Evolutionary conservation across 2,888 invertebrate species (phyloP), one percentile per base, ranked within the genome.

Genomic region (Melolontha melolontha): DNA sequence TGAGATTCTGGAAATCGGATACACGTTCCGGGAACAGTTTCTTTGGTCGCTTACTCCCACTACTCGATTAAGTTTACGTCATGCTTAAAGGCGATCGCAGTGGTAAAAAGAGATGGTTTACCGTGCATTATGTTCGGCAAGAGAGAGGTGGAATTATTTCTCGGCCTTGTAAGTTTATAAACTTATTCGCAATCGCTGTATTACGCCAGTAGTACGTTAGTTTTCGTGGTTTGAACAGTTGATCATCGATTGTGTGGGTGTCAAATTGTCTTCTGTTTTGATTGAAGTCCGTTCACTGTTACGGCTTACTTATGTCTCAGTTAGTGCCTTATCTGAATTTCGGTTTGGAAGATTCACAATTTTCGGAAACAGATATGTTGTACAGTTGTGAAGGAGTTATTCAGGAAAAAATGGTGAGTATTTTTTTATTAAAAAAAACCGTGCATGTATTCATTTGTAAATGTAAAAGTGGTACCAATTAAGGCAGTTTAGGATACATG

Each of bases 301-400:
- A 54, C 62, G 44, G 50, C 59, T 69, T 52, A 65, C 69, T 44
- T 71, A 73, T 73, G 73, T 73, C 73, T 71, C 73, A 73, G 67
- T 62, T 72, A 64, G 73, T 73, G 72, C 73, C 73, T 27, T 72
- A 67, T 64, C 68, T 73, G 49, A 73, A 72, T 68, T 73, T 72
- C 66, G 73, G 73, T 52, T 69, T 73, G 52, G 72, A 72, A 57
- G 55, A 67, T 42, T 66, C 66, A 49, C 68, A 69, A 34, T 59
- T 64, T 68, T 64, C 68, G 57, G 69, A 71, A 42, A 65, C 68
- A 65, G 70, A 71, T 59, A 67, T 67, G 67, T 66, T 70, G 44
- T 69, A 71, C 62, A 50, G 57, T 51, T 63, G 66, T 62, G 70
- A 72, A 42, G 40, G 64, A 8, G 41, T 52, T n/a, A 68, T 68